Evolutionary conservation across 1,140 invertebrate species (phyloP).

Genomic region (Mamestra configurata): DNA sequence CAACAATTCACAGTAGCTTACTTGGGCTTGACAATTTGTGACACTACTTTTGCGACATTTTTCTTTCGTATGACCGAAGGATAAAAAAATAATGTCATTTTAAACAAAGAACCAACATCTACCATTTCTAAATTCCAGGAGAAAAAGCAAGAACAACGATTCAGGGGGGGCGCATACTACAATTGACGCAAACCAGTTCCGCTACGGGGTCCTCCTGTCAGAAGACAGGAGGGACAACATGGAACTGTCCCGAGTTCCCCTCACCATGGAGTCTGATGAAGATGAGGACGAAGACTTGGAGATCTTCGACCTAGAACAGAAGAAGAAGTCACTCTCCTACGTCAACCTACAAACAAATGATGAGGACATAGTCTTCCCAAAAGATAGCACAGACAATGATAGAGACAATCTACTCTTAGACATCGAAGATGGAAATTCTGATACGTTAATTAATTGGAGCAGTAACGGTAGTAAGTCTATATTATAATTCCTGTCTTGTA

Average conservation of each 20-base stretch:
- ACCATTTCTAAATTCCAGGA: slow-evolving; percentile 69
- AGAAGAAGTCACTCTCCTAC: slow-evolving; percentile 82
- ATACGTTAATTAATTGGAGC: slow-evolving; percentile 81
- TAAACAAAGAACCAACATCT: not conserved
- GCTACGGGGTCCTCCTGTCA: slow-evolving; percentile 82
- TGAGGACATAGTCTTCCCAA: slow-evolving; percentile 73
- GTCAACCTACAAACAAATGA: slow-evolving; percentile 78
- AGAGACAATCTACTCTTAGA: slow-evolving; percentile 78
- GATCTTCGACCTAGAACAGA: slow-evolving; percentile 84
- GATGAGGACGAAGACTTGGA: slow-evolving; percentile 84
- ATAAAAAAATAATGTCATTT: not conserved
- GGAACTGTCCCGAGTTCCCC: slow-evolving; percentile 78
- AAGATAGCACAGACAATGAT: slow-evolving; percentile 63
- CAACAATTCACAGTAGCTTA: too few species aligned
- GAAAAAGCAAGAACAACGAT: slow-evolving; percentile 77
- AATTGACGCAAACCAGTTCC: slow-evolving; percentile 79
- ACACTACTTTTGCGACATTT: too few species aligned
- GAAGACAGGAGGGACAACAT: slow-evolving; percentile 78
- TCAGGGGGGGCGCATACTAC: slow-evolving; percentile 68
- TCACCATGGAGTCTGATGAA: slow-evolving; percentile 84
- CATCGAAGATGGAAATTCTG: slow-evolving; percentile 77
- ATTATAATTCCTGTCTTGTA: slow-evolving; percentile 68
- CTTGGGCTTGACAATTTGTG: too few species aligned
- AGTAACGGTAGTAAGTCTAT: slow-evolving; percentile 79
- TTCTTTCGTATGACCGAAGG: too few species aligned